Percentiles rank a stretch among this genome's conserved stretches.
These are phyloP conservation scores for Podargus strigoides DNA, from an alignment of 2,797 vertebrate genomes.

Conservation along the genomic window DNA sequence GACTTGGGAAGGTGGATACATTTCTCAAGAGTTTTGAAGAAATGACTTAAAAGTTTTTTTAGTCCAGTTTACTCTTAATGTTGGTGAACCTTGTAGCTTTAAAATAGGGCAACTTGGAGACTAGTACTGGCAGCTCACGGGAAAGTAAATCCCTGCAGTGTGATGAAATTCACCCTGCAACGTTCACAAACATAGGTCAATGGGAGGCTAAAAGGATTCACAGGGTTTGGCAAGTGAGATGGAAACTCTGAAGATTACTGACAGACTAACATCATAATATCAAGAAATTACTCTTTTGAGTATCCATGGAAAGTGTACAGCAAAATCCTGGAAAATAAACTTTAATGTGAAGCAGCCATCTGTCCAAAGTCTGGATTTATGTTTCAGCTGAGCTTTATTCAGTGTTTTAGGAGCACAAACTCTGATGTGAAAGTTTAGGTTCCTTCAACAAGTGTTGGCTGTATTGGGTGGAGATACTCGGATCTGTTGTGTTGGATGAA, in stretches of 20 bases:
- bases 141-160: slow-evolving; percentile 20
- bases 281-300: slow-evolving; percentile 46
- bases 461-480: background rate
- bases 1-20: background rate
- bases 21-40: background rate
- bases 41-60: background rate
- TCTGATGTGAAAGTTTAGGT: background rate
- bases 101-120: background rate
- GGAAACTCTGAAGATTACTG: slow-evolving; percentile 52
- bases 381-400: background rate
- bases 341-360: background rate
- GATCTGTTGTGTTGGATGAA: background rate
- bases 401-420: background rate
- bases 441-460: background rate
- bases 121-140: background rate
- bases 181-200: slow-evolving; percentile 50
- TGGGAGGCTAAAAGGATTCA: slow-evolving; percentile 47
- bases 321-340: slow-evolving; percentile 38
- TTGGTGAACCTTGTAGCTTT: background rate
- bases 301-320: slow-evolving; percentile 41
- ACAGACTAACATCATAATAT: slow-evolving; percentile 23
- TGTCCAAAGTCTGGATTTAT: slow-evolving; percentile 3
- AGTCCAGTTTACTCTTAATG: background rate
- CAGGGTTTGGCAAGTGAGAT: slow-evolving; percentile 34
- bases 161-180: slow-evolving; percentile 36